A percentile compares a stretch with the other conserved stretches of the same genome.
Evolutionary conservation across 1,140 invertebrate genomes (phyloP).

Genomic region (Eumaeus atala): DNA sequence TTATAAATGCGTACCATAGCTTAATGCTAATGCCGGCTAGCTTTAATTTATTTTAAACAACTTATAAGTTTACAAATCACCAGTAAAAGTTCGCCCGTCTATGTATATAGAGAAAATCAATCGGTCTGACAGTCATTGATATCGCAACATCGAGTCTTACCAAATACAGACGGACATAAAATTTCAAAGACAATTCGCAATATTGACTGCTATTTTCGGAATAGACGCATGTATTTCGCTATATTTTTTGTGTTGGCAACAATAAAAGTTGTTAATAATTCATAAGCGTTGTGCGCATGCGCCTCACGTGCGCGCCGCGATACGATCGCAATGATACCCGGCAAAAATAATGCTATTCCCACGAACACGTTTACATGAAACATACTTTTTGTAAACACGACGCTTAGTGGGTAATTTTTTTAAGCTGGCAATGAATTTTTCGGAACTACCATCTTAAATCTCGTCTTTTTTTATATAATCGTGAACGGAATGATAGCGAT

Average conservation of each 20-base stretch:
- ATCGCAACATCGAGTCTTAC: conserved; percentile 36
- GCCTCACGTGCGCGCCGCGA: conserved; percentile 47
- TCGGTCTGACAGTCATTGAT: conserved; percentile 29
- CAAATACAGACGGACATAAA: conserved; percentile 56
- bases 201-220: conserved; percentile 56
- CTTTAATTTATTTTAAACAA: conserved; percentile 9
- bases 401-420: neutral
- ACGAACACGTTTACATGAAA: conserved; percentile 57
- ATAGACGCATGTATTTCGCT: conserved; percentile 42
- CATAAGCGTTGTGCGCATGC: conserved; percentile 52
- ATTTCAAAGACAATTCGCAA: conserved; percentile 37
- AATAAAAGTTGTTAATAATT: conserved; percentile 69
- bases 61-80: conserved; percentile 10
- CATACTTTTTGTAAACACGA: conserved; percentile 22
- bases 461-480: too few relatives aligned
- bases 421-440: conserved; percentile 8
- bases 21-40: neutral
- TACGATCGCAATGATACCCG: conserved; percentile 48
- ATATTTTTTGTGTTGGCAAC: conserved; percentile 51
- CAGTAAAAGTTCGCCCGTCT: neutral
- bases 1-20: neutral
- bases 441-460: neutral
- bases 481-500: neutral
- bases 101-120: conserved; percentile 13
- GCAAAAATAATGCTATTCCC: conserved; percentile 62